Conservation (phyloP, 1,140 invertebrate species). For the Drusus annulatus region DNA sequence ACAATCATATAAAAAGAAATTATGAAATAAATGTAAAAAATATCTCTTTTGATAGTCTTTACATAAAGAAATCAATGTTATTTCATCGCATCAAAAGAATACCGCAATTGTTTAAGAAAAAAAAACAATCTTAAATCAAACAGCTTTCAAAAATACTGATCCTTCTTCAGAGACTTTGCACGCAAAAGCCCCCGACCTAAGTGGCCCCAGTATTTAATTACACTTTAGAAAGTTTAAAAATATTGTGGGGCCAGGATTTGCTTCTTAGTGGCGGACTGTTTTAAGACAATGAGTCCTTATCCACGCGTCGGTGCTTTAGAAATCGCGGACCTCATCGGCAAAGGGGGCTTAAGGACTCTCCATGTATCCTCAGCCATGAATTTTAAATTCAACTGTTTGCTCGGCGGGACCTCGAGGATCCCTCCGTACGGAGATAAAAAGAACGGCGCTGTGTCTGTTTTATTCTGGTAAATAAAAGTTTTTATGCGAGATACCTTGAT, state of each 20-base stretch:
- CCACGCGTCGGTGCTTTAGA: conserved; percentile 24
- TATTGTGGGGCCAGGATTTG: background rate
- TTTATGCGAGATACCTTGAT: conserved; percentile 44
- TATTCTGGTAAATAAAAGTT: conserved; percentile 39
- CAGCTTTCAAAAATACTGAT: no score
- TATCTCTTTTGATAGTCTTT: no score
- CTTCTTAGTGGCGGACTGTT: conserved; percentile 8
- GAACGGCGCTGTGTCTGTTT: conserved; percentile 7
- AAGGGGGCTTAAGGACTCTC: conserved; percentile 21
- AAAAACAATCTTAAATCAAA: no score
- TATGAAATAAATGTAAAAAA: no score
- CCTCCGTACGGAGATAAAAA: conserved; percentile 6
- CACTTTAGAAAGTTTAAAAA: background rate
- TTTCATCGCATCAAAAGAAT: no score
- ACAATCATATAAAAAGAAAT: no score
- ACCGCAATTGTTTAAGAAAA: no score
- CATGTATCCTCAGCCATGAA: conserved; percentile 38
- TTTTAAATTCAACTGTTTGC: conserved; percentile 49
- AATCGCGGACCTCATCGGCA: conserved; percentile 36
- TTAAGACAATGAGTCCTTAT: conserved; percentile 28
- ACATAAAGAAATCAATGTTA: no score
- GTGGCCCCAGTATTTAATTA: background rate
- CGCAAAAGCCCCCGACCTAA: no score
- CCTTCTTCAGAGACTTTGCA: no score
- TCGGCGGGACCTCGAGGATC: conserved; percentile 28